Base-by-base conservation (phyloP, 2,888 invertebrate genomes). In the Liposcelis brunnea region DNA sequence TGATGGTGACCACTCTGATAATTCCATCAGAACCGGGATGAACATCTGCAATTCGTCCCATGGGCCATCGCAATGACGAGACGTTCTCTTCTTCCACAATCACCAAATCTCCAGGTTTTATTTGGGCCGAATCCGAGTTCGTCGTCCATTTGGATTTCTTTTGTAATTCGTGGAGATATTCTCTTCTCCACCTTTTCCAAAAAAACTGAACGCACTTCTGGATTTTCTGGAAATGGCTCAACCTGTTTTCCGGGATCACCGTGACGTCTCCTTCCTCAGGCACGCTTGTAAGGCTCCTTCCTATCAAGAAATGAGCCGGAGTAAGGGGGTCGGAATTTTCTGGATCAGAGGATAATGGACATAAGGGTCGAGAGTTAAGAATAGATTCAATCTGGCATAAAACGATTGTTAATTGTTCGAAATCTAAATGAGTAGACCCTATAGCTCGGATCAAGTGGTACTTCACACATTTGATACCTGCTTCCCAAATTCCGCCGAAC, bases 1-100 rank as follows among this genome's bases (percentile, higher is more conserved):
- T 44, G 18, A 47, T 11, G 36, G 44, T 37, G 33, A 45, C 44
- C 12, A 37, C 47, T 12, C 45, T n/a, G 7, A 47, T 42, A 10
- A 43, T 37, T 6, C 43, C 46, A 37, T 48, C 48, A 3, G 21
- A 10, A 11, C 48, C 48, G 2, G 48, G 48, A 31, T 48, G 48
- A 16, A 43, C 43, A 6, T 40, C 46, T n/a, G 18, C 10, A 21
- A 48, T 47, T 19, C 46, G 44, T 11, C 37, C 48, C 21, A 47
- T 18, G 26, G 48, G 48, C 36, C 43, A 34, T 7, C 12, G 14
- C 31, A 21, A 16, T 26, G 43, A 34, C 11, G 43, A 33, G 8
- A 34, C 21, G 37, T 47, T 44, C 11, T 21, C 44, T 35, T 35
- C 35, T 7, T 35, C 7, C 4, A 35, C 16, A 10, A 35, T 35